Evolutionary conservation across 2,797 vertebrate genomes (phyloP).

Genomic region (Sphenodon punctatus): DNA sequence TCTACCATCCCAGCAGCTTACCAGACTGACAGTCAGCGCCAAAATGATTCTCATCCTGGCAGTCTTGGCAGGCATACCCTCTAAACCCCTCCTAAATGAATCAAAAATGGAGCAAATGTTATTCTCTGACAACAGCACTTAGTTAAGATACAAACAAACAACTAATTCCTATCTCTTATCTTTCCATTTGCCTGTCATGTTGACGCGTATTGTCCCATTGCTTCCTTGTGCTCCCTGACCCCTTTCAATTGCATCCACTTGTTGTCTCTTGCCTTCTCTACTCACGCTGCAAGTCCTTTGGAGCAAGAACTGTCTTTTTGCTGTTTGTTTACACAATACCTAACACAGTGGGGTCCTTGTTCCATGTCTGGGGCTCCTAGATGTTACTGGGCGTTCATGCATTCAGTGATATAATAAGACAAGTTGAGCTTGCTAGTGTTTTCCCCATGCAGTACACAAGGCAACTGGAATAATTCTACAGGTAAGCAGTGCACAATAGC

Average conservation of each 20-base stretch:
- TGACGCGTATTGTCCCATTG: too few relatives aligned
- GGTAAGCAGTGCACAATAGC: not conserved
- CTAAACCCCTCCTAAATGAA: constrained; percentile 70
- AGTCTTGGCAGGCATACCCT: constrained; percentile 89
- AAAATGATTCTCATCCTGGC: constrained; percentile 77
- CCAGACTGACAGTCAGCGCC: constrained; percentile 86
- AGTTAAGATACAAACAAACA: not conserved
- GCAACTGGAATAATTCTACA: not conserved
- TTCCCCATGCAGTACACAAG: not conserved
- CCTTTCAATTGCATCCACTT: too few relatives aligned
- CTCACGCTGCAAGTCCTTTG: too few relatives aligned
- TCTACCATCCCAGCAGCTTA: constrained; percentile 58
- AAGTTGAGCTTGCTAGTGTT: not conserved
- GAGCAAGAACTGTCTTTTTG: too few relatives aligned
- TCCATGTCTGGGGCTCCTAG: too few relatives aligned
- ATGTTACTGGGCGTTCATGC: not conserved
- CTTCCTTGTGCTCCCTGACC: too few relatives aligned
- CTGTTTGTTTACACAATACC: too few relatives aligned
- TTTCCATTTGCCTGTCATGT: not conserved
- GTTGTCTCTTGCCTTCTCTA: too few relatives aligned
- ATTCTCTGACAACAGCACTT: not conserved
- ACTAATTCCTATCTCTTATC: not conserved
- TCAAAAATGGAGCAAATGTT: constrained; percentile 5
- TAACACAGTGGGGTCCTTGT: too few relatives aligned
- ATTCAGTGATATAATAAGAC: not conserved